Evolutionary conservation across 2,797 vertebrate genomes (phyloP), one percentile per base, ranked within the genome.

Genomic region (Clarias platycephalus): DNA sequence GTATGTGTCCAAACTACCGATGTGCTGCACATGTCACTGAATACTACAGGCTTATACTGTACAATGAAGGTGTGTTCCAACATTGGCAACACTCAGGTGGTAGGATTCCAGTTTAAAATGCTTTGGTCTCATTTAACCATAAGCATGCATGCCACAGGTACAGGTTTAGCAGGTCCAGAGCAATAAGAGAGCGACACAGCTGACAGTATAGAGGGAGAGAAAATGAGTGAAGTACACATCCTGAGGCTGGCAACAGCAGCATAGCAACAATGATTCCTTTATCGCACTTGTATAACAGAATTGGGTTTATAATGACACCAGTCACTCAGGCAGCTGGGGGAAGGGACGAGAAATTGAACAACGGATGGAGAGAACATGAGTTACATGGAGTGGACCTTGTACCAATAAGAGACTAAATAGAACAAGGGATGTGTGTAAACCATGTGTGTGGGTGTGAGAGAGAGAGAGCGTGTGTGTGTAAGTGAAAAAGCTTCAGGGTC

Each of bases 231-330:
- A 87, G 84, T 49, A 84, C 13, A 82, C 63, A 57, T 82, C 55
- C 34, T 68, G 63, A 26, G 76, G 37, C 89, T 83, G 20, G 53
- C 63, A 87, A 86, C 88, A 83, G 87, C 88, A 91, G 87, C 82
- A 83, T 83, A 84, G 87, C 92, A 94, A 95, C 94, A 95, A 95
- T 94, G 93, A 92, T 91, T 92, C 91, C 92, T 95, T 95, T 94
- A 93, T 94, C 88, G 89, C 91, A 93, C 88, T 90, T 90, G 88
- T 85, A 91, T 93, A 93, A 94, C 91, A 90, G 91, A 91, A 91
- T 88, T 75, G 83, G 84, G 81, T 89, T 89, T 87, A 93, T 93
- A 94, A 94, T 93, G 91, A 91, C 92, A 93, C 90, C 90, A 94
- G 92, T 93, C 90, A 92, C 90, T 91, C 89, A 81, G 85, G 82